A percentile compares a stretch with the other conserved stretches of the same genome.
These are phyloP conservation scores for Melanostigma gelatinosum DNA, from an alignment of 2,113 vertebrate species.

Conservation along the genomic window DNA sequence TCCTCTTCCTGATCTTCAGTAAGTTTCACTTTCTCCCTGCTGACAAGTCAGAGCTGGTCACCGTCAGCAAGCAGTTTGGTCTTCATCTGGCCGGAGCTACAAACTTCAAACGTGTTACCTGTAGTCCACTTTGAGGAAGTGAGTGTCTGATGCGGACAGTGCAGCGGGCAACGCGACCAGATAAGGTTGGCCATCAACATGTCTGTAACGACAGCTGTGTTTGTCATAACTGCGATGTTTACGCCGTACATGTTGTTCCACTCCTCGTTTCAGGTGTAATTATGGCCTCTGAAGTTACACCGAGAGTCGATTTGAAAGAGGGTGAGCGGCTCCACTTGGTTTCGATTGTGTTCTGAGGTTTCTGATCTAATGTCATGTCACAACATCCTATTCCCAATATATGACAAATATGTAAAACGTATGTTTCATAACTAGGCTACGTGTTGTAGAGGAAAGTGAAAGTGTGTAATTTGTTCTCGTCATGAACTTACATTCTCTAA, in stretches of 20 bases:
- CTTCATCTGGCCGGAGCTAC: not conserved
- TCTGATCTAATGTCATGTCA: not conserved
- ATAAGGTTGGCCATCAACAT: not conserved
- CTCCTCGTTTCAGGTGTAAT: conserved; percentile 23
- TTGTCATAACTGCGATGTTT: not conserved
- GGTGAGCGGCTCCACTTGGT: conserved; percentile 53
- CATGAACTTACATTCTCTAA: not conserved
- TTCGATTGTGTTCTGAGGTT: conserved; percentile 27
- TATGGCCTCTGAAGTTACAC: conserved; percentile 53
- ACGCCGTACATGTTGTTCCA: not conserved
- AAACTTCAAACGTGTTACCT: not conserved
- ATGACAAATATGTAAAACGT: not conserved
- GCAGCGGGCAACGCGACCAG: not conserved
- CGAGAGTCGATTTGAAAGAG: conserved; percentile 23
- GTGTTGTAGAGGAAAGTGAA: not conserved
- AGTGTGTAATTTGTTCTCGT: not conserved
- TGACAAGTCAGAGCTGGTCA: not conserved
- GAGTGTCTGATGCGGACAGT: conserved; percentile 5
- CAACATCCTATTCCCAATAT: too few relatives aligned
- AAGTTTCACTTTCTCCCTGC: conserved; percentile 65
- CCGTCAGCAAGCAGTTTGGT: accelerated
- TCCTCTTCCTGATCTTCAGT: conserved; percentile 51
- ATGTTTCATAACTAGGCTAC: not conserved
- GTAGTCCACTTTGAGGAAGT: not conserved
- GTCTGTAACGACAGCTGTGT: not conserved